phyloP scores from a whole-genome alignment of 30 jellyfish, hydroid and myxozoan genomes.

The Chironex yamaguchii region DNA sequence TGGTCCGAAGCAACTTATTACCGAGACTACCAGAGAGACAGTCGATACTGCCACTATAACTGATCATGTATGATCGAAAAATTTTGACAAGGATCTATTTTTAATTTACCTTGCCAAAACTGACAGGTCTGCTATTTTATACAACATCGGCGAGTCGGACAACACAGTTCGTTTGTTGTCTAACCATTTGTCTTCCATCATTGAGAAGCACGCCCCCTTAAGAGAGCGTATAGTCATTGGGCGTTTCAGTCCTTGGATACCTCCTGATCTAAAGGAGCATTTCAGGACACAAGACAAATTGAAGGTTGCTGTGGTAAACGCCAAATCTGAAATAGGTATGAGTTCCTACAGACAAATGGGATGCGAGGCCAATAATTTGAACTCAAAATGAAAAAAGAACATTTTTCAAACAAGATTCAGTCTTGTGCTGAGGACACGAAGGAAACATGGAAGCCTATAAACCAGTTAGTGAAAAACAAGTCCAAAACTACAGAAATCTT shows the following conservation, averaged over 20 bases:
- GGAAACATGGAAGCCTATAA: slow-evolving; percentile 14
- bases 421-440: neutral
- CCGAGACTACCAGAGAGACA: no score
- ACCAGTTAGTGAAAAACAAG: slow-evolving; percentile 1
- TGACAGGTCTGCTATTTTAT: neutral
- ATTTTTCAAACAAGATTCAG: neutral
- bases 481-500: slow-evolving; percentile 4
- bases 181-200: slow-evolving; percentile 5
- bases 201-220: slow-evolving; percentile 13
- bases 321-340: slow-evolving; percentile 1
- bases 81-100: slow-evolving; percentile 4
- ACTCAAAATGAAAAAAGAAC: neutral
- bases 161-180: slow-evolving; percentile 13
- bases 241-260: slow-evolving; percentile 39
- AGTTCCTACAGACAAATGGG: slow-evolving; percentile 16
- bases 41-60: no score
- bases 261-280: slow-evolving; percentile 10
- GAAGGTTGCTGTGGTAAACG: slow-evolving; percentile 6
- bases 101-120: neutral
- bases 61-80: no score
- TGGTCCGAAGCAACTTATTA: no score
- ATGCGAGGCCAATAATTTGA: neutral
- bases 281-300: slow-evolving; percentile 3
- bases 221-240: slow-evolving; percentile 25
- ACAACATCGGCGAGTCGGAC: neutral